Evolutionary conservation across 2,113 vertebrate species (phyloP), one percentile per base, ranked within the genome.

Genomic region (Prolemur simus): DNA sequence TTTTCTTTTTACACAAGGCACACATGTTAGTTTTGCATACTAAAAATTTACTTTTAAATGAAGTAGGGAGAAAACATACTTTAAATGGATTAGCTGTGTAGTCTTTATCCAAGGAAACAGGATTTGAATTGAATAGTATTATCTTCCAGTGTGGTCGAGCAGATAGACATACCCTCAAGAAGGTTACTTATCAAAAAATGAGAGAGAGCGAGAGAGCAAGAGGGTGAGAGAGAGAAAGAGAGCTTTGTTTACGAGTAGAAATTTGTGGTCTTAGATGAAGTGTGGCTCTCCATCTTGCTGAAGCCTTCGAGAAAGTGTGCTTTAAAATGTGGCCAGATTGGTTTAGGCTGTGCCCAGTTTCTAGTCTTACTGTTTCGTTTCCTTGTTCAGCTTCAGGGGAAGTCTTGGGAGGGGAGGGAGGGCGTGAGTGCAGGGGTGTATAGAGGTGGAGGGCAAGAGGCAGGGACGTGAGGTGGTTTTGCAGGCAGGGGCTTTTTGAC

Each of bases 51-150:
- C 56, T 92, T 94, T 96, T 66, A 94, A 87, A 34, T 37, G 49
- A 92, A 13, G 20, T 37, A 90, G 76, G 56, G 81, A 84, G 64
- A 95, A 92, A 94, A 39, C 25, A 71, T 18, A 34, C n/a, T 82
- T 34, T 66, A 76, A 69, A 8, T 68, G 45, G 71, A 76, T 80
- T 77, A 84, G 47, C 27, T 91, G 3, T 87, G 71, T 34, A 47
- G 0, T 83, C 47, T 91, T 95, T 80, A 86, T 42, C 13, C 45
- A 80, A 21, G 15, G 42, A 84, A 58, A 32, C 49, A 68, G 39
- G 34, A 89, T 66, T 91, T 95, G 86, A 95, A 69, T 90, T 34
- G 45, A 73, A 27, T 80, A n/a, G 29, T 60, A 17, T 77, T 80
- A 63, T 71, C 39, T 76, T 63, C 73, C 45, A 82, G 15, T 52